Evolutionary conservation across 2,797 vertebrate genomes (phyloP).

Genomic region (Liasis olivaceus): DNA sequence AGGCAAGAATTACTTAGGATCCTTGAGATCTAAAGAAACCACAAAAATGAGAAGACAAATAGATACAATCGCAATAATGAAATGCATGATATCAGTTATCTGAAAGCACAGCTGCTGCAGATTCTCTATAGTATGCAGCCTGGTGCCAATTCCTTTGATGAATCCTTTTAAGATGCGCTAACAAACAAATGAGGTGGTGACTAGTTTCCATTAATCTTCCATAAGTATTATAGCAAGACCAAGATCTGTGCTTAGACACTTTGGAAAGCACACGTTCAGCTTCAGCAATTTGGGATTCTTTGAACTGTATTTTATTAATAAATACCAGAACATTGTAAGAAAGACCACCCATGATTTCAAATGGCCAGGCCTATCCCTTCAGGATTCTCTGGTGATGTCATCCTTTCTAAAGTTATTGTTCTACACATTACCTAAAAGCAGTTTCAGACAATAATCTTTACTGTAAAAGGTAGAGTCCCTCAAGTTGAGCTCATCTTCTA

Average conservation of each 20-base stretch:
- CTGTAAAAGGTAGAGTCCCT: not conserved
- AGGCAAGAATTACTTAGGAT: constrained; percentile 44
- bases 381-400: not conserved
- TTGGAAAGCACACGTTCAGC: constrained; percentile 25
- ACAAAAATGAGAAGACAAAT: constrained; percentile 56
- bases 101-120: constrained; percentile 64
- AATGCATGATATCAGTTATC: constrained; percentile 62
- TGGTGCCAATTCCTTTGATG: constrained; percentile 67
- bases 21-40: constrained; percentile 56
- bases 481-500: not conserved
- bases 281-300: constrained; percentile 49
- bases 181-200: constrained; percentile 69
- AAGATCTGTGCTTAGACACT: constrained; percentile 50
- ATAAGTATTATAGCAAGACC: constrained; percentile 49
- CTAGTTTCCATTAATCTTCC: constrained; percentile 66
- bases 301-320: constrained; percentile 24
- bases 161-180: constrained; percentile 59
- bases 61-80: constrained; percentile 50
- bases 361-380: not conserved
- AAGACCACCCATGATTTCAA: not conserved
- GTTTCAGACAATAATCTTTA: not conserved
- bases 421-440: not conserved
- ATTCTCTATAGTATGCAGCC: constrained; percentile 63
- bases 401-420: constrained; percentile 2
- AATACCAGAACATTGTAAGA: not conserved